Evolutionary conservation across 1,140 invertebrate species (phyloP).

Genomic region (Camponotus floridanus): DNA sequence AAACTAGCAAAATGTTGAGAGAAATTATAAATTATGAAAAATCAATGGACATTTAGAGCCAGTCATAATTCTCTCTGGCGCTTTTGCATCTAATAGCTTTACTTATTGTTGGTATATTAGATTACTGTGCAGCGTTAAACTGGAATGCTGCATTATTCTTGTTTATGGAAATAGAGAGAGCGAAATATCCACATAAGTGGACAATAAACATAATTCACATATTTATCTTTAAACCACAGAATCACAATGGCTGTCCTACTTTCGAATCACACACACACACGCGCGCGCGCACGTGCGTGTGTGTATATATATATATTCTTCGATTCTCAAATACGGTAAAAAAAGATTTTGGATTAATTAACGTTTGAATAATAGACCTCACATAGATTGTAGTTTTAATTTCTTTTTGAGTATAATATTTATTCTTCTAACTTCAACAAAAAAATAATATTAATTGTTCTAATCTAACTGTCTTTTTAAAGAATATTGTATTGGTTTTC

Average conservation of each 20-base stretch:
- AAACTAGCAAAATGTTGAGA: not conserved
- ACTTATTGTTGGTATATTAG: constrained; percentile 25
- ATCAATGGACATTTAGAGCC: not conserved
- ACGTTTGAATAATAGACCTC: too few relatives aligned
- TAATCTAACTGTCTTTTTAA: not conserved
- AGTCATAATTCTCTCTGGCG: not conserved
- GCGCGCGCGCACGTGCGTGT: too few relatives aligned
- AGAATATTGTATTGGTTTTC: too few relatives aligned
- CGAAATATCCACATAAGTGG: constrained; percentile 35
- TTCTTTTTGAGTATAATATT: not conserved
- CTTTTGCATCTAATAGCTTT: constrained; percentile 37
- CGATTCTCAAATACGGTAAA: not conserved
- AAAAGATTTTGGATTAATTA: not conserved
- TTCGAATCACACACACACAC: not conserved
- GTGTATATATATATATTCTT: not conserved
- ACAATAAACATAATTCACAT: constrained; percentile 53
- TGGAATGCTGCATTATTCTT: constrained; percentile 19
- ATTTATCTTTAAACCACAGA: constrained; percentile 20
- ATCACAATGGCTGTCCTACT: not conserved
- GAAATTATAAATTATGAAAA: not conserved
- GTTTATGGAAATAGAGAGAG: constrained; percentile 13
- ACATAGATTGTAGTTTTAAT: not conserved
- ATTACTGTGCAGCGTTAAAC: constrained; percentile 20
- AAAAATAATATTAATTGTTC: not conserved
- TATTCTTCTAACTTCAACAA: not conserved